Evolutionary conservation across 2,888 invertebrate species (phyloP), one percentile per base, ranked within the genome.

Genomic region (Dolomedes plantarius): DNA sequence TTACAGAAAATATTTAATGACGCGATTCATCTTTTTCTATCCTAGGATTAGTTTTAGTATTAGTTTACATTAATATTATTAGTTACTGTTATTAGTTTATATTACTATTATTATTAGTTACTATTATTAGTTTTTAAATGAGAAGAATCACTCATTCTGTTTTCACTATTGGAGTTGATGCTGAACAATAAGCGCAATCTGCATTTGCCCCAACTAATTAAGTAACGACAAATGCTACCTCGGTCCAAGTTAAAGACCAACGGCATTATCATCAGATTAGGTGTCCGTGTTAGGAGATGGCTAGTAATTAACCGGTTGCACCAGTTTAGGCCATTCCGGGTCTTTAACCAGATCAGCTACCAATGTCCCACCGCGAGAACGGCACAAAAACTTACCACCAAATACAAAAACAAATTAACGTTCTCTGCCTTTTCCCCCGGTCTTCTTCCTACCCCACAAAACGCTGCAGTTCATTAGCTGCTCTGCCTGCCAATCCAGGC

Each of bases 391-490:
- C 23, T 46, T 56, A 16, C 7, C 56, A 7, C 7, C 56, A 56
- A 56, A 56, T 23, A 23, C 56, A 56, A 56, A 56, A 56, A 56
- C 56, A 56, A 23, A 56, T 56, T 56, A 56, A 56, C 56, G 23
- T 56, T 56, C 56, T 56, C 56, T 36, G 11, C 46, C 2, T 16
- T 16, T 46, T 23, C n/a, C 23, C 56, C 56, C 19, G 5, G n/a
- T 29, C 32, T 16, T 29, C 31, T 29, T n/a, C 32, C 31, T 29
- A 3, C 32, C 32, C 31, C 65, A 29, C 32, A 65, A 50, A 73
- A 80, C 5, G 36, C 73, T 73, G 50, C 65, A 65, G 65, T 78
- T 80, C 73, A 80, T 80, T 80, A 80, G 73, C 67, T 71, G 46
- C 50, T 50, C 73, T 73, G 50, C 67, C 73, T 80, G 74, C 50